These are phyloP conservation scores for Zonotrichia leucophrys DNA, from an alignment of 2,113 vertebrate species.

Conservation along the genomic window DNA sequence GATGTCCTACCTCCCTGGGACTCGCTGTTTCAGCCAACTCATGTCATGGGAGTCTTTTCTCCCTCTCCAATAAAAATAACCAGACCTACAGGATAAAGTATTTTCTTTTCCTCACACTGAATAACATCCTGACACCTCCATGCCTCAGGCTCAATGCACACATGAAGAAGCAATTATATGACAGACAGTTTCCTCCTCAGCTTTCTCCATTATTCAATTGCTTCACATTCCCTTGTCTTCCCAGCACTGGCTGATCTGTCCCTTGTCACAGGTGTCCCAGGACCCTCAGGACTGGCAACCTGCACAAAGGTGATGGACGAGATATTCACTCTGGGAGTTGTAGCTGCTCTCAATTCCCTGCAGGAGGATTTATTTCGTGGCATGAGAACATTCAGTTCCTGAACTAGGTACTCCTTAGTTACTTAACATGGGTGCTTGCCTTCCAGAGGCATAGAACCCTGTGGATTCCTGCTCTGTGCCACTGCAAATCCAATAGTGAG, in stretches of 20 bases:
- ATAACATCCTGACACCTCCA: constrained; percentile 9
- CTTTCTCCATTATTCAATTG: not conserved
- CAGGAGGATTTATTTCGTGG: rapidly evolving
- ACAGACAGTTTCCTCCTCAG: not conserved
- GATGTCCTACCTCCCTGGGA: not conserved
- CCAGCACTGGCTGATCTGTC: not conserved
- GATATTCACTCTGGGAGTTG: not conserved
- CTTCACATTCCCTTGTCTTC: not conserved
- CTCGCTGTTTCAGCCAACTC: not conserved
- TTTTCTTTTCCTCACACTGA: constrained; percentile 29
- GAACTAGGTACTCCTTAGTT: not conserved
- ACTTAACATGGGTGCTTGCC: not conserved
- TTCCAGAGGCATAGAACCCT: not conserved
- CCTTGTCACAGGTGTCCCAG: not conserved
- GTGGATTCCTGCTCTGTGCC: not conserved
- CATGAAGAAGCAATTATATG: constrained; percentile 14
- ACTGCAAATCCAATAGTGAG: not conserved
- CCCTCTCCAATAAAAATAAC: not conserved
- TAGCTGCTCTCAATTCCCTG: not conserved
- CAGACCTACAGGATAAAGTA: not conserved
- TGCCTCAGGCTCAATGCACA: not conserved
- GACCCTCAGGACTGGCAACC: not conserved
- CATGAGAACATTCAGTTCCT: not conserved
- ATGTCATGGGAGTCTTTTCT: not conserved
- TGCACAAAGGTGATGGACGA: not conserved